Evolutionary conservation across 2,113 vertebrate genomes (phyloP), one percentile per base, ranked within the genome.

Genomic region (Aspidoscelis tigris): DNA sequence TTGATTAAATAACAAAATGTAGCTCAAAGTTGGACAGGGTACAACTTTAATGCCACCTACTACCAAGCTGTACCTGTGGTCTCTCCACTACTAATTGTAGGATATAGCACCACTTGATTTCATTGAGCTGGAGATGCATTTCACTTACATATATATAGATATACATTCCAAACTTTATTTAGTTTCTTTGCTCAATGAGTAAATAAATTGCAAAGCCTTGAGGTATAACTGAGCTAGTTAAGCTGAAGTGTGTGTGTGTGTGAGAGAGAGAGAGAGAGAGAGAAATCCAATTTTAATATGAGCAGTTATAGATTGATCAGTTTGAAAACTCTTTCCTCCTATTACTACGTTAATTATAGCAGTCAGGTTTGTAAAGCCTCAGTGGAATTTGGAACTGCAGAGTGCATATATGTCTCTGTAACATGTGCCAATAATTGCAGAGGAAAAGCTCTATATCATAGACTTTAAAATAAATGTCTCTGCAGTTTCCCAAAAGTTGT

Each of bases 381-480:
- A 86, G 87, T 88, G 78, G 85, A 64, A 91, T 85, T 90, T 44
- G 10, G 87, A 93, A 89, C 33, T 82, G 76, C 73, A 9, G 26
- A 89, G 86, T 91, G 91, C 84, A 90, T 92, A 91, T 88, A 86
- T 93, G 90, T 86, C 55, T 82, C 76, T 87, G 70, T 87, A 93
- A 88, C 26, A 77, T 53, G 70, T 86, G 91, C 87, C 89, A 89
- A 84, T 83, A 92, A 91, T 89, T 91, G 89, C 82, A 91, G 76
- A 66, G 78, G 68, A 86, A 89, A 89, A 89, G 53, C 76, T 77
- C 26, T 86, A 81, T 84, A 80, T 74, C 86, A 64, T 80, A 87
- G 86, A 91, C 85, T 82, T 77, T 89, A 91, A 93, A 93, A 93
- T 86, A 93, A 91, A 91, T 82, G 10, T 76, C 85, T 89, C 86